These are phyloP conservation scores for Achatina immaculata DNA, from an alignment of 1,140 invertebrate genomes.

Conservation along the genomic window DNA sequence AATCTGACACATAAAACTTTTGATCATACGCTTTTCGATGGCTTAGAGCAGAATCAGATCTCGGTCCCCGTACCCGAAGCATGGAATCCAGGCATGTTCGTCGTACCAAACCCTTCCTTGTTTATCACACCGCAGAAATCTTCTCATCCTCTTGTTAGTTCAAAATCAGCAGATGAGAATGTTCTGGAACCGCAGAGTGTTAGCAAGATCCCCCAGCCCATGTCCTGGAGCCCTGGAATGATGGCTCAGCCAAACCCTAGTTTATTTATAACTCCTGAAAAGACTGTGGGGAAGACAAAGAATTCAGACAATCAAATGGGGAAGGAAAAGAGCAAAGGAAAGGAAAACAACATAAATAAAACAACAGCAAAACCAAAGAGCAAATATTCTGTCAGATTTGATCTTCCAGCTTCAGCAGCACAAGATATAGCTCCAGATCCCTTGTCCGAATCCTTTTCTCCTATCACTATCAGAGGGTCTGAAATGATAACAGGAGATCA, in stretches of 20 bases:
- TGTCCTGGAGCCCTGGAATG: slow-evolving; percentile 43
- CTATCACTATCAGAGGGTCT: slow-evolving; percentile 26
- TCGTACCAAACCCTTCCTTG: slow-evolving; percentile 35
- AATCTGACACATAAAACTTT: background rate
- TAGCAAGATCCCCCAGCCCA: slow-evolving; percentile 36
- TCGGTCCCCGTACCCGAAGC: slow-evolving; percentile 37
- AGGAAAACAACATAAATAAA: background rate
- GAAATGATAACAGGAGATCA: background rate
- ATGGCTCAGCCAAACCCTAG: slow-evolving; percentile 31
- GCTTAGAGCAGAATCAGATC: background rate
- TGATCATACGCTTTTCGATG: background rate
- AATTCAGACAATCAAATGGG: background rate
- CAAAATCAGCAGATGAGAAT: background rate
- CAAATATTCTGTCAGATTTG: slow-evolving; percentile 33
- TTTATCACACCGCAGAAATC: slow-evolving; percentile 47
- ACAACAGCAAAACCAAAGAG: slow-evolving; percentile 8
- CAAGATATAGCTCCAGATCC: slow-evolving; percentile 3
- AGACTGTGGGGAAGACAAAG: background rate
- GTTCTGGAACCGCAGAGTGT: slow-evolving; percentile 19
- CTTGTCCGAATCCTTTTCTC: slow-evolving; percentile 10
- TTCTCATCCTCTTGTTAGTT: background rate
- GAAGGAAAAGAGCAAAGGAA: slow-evolving; percentile 22
- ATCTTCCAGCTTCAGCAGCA: slow-evolving; percentile 28
- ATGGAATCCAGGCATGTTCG: slow-evolving; percentile 39
- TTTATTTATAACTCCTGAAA: slow-evolving; percentile 49